phyloP scores from a whole-genome alignment of 1,140 invertebrate genomes.

The Formica exsecta region DNA sequence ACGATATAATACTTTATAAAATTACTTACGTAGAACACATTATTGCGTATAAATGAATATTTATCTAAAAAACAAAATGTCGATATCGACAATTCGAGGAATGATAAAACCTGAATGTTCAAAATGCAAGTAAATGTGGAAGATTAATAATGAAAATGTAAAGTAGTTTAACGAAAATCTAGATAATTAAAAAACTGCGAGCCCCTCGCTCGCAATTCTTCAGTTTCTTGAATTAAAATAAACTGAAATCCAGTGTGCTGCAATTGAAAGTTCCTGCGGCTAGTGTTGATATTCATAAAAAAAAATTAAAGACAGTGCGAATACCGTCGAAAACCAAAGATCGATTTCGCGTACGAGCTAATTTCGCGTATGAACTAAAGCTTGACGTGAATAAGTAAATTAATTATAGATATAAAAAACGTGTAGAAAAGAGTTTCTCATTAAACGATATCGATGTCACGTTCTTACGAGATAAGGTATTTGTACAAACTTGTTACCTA shows the following conservation, averaged over 20 bases:
- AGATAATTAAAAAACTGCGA: constrained; percentile 15
- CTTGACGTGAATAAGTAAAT: constrained; percentile 50
- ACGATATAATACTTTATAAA: neutral
- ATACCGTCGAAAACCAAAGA: constrained; percentile 57
- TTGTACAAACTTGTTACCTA: constrained; percentile 56
- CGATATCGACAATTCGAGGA: neutral
- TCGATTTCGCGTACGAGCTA: constrained; percentile 28
- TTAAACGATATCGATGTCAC: constrained; percentile 48
- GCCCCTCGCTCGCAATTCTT: neutral
- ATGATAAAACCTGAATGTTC: neutral
- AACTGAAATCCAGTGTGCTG: neutral
- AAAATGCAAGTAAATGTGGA: neutral
- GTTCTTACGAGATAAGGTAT: constrained; percentile 32
- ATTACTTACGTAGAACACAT: neutral
- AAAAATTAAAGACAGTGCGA: constrained; percentile 8
- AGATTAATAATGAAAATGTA: neutral
- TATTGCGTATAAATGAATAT: neutral
- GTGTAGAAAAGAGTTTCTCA: constrained; percentile 24
- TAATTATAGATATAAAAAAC: constrained; percentile 29
- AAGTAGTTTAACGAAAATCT: constrained; percentile 9
- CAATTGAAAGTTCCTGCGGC: neutral
- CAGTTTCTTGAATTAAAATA: constrained; percentile 21
- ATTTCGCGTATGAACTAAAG: constrained; percentile 13
- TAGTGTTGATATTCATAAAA: constrained; percentile 31
- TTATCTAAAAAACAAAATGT: neutral